These are phyloP conservation scores for Stenodema calcarata DNA, from an alignment of 2,888 invertebrate genomes.

Conservation along the genomic window DNA sequence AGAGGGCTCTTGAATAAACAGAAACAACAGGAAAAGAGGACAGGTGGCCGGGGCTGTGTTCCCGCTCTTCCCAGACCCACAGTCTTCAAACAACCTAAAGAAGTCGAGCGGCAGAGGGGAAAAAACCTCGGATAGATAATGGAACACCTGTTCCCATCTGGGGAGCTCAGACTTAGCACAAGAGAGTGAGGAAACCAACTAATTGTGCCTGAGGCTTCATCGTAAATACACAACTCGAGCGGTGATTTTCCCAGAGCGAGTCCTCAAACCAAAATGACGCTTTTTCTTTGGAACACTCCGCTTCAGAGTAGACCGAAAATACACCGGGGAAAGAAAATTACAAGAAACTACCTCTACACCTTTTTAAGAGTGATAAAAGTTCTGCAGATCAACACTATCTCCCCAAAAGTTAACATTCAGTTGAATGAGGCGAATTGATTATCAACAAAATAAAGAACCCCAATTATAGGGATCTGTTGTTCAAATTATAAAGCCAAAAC, in stretches of 20 bases:
- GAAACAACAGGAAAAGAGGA: slow-evolving; percentile 21
- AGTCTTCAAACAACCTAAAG: slow-evolving; percentile 25
- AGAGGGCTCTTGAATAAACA: slow-evolving; percentile 6
- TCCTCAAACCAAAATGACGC: neutral
- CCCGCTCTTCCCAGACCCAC: neutral
- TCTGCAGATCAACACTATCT: no score
- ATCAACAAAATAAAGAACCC: no score
- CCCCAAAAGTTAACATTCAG: no score
- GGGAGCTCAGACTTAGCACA: neutral
- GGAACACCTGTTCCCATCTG: slow-evolving; percentile 45
- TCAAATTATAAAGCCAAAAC: no score
- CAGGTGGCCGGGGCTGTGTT: neutral
- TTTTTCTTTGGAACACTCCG: neutral
- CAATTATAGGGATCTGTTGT: no score
- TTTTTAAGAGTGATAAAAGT: no score
- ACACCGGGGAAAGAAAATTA: neutral
- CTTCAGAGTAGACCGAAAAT: no score
- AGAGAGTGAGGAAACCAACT: neutral
- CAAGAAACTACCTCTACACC: no score
- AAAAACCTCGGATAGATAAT: slow-evolving; percentile 24
- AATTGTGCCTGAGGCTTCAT: neutral
- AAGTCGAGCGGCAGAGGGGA: neutral
- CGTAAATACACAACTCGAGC: neutral
- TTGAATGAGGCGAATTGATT: no score
- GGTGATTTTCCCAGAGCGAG: neutral